A percentile compares a stretch with the other conserved stretches of the same genome.
These are phyloP conservation scores for Tetramorium simillimum DNA, from an alignment of 1,140 invertebrate genomes.

Conservation along the genomic window DNA sequence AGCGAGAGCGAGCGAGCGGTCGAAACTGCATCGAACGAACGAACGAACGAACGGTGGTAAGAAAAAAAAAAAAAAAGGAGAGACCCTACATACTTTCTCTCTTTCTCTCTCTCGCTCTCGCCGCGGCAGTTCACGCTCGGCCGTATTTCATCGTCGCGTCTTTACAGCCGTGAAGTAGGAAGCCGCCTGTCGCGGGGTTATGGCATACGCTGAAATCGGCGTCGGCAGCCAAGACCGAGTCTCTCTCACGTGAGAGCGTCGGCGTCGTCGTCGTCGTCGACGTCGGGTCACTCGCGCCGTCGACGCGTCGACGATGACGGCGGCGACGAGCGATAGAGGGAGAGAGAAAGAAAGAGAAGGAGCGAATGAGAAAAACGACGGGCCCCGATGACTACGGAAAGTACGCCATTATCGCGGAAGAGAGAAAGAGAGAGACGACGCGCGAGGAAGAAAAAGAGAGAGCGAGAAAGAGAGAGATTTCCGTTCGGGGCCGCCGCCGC, in stretches of 20 bases:
- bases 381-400: conserved; percentile 71
- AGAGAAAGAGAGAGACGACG: conserved; percentile 8
- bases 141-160: conserved; percentile 52
- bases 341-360: conserved; percentile 25
- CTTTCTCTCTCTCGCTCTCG: conserved; percentile 20
- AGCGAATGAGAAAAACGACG: conserved; percentile 66
- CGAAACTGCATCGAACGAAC: conserved; percentile 19
- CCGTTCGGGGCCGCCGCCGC: conserved; percentile 74
- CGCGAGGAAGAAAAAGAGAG: conserved; percentile 63
- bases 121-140: conserved; percentile 26
- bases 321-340: background rate
- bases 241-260: conserved; percentile 24
- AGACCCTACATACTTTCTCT: conserved; percentile 11
- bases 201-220: conserved; percentile 51
- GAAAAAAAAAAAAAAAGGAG: conserved; percentile 30
- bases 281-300: conserved; percentile 14
- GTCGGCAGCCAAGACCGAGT: conserved; percentile 1
- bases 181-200: conserved; percentile 37
- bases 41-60: conserved; percentile 23
- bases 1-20: background rate
- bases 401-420: conserved; percentile 79
- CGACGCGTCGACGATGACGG: background rate
- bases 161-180: conserved; percentile 27
- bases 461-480: conserved; percentile 75
- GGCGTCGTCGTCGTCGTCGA: conserved; percentile 7